These are phyloP conservation scores for Enteromius argenteus DNA, from an alignment of 2,797 vertebrate genomes.

Conservation along the genomic window DNA sequence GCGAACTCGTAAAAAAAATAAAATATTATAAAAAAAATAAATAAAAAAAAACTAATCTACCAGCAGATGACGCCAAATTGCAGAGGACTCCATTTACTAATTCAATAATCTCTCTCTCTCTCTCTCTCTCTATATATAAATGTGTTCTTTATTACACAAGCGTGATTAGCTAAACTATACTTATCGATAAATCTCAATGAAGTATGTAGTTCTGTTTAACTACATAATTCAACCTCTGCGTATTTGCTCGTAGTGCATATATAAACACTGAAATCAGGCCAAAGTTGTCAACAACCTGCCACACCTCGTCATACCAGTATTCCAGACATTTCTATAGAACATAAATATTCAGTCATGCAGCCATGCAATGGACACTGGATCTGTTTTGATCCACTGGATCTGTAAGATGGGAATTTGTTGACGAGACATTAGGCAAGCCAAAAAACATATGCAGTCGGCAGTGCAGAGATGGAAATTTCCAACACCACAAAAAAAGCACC, in stretches of 20 bases:
- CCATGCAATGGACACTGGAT: conserved; percentile 34
- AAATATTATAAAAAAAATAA: background rate
- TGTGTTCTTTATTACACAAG: background rate
- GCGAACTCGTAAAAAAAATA: background rate
- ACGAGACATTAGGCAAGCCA: conserved; percentile 20
- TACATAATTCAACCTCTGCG: background rate
- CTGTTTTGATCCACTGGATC: conserved; percentile 27
- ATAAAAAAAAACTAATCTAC: background rate
- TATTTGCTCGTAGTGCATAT: background rate
- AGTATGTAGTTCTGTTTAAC: too few species aligned
- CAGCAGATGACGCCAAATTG: conserved; percentile 30
- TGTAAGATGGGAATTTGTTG: conserved; percentile 43
- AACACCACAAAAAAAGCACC: background rate
- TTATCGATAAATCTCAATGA: background rate
- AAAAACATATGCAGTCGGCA: conserved; percentile 1
- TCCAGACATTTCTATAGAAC: background rate
- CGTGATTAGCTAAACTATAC: background rate
- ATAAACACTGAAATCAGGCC: conserved; percentile 22
- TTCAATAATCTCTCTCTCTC: too few species aligned
- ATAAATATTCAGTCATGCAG: background rate
- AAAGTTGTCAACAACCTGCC: conserved; percentile 1
- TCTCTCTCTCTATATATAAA: too few species aligned
- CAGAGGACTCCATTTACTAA: background rate
- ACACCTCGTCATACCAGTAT: background rate
- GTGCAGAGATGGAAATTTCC: conserved; percentile 33